These are phyloP conservation scores for Oncorhynchus clarkii DNA, from an alignment of 2,113 vertebrate genomes.

Conservation along the genomic window DNA sequence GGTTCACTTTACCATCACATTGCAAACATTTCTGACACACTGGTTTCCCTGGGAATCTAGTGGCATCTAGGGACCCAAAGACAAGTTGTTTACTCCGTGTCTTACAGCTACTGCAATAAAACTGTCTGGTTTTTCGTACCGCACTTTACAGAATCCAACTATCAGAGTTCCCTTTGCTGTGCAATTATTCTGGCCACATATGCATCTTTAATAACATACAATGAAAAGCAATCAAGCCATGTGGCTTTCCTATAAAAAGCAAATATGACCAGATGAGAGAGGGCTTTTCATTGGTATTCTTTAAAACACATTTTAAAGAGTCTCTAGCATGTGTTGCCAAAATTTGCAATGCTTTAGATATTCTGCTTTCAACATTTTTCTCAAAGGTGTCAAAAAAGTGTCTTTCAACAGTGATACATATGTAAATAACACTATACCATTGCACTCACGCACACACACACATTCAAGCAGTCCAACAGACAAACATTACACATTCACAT, in stretches of 20 bases:
- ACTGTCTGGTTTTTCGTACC: not conserved
- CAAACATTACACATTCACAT: not conserved
- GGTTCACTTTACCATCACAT: not conserved
- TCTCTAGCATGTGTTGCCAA: slow-evolving; percentile 4
- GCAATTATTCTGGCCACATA: slow-evolving; percentile 12
- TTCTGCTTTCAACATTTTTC: slow-evolving; percentile 9
- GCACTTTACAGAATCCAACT: too few species aligned
- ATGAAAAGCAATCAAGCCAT: slow-evolving; percentile 3
- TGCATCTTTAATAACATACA: slow-evolving; percentile 1
- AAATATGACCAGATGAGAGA: slow-evolving; percentile 3
- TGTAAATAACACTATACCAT: not conserved
- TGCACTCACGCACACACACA: not conserved
- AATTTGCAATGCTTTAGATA: not conserved
- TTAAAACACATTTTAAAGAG: not conserved
- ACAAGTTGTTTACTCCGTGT: slow-evolving; percentile 12
- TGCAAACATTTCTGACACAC: not conserved
- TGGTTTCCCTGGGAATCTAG: not conserved
- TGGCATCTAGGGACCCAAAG: not conserved
- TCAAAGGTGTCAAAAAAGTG: not conserved
- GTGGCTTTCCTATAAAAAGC: slow-evolving; percentile 2
- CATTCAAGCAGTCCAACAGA: not conserved
- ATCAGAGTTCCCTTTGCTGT: not conserved
- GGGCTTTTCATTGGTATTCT: not conserved
- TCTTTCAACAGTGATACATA: slow-evolving; percentile 19
- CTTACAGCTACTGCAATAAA: slow-evolving; percentile 7